Evolutionary conservation across 2,888 invertebrate genomes (phyloP), one percentile per base, ranked within the genome.

Genomic region (Pheosia gnoma): DNA sequence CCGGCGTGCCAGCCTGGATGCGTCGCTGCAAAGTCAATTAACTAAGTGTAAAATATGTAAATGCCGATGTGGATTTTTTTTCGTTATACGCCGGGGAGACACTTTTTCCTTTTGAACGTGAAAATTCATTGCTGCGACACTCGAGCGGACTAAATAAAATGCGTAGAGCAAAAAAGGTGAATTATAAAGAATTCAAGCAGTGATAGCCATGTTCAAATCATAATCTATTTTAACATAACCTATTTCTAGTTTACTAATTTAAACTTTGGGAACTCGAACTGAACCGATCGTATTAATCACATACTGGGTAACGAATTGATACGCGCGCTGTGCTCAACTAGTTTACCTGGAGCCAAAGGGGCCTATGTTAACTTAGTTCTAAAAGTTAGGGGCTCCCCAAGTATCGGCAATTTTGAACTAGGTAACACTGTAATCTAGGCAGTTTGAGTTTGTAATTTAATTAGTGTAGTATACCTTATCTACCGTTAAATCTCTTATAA

Each of bases 11-110:
- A 81, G 76, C 68, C 80, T 74, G 76, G 68, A 74, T 72, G 72
- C 74, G 73, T 78, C 73, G 71, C 69, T 73, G 74, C 75, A 78
- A 85, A 84, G 82, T 82, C 86, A 86, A 87, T 86, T 84, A 87
- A 82, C 79, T 78, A 78, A 79, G 81, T 84, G 87, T 86, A 84
- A 87, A 88, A 88, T 85, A 85, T 87, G 86, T 82, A 87, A 85
- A 84, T 79, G 74, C 75, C 80, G 71, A 72, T 59, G 69, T 64
- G 55, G 51, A 70, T 76, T 71, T 74, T 68, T 65, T 60, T 65
- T 60, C 58, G 51, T 60, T 57, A 47, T 59, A 58, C 39, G 59
- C 62, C 66, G 56, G 57, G 58, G 38, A 57, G 59, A 9, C n/a
- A 11, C 55, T 61, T 68, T 62, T 68, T 60, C 0, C 41, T 53